Evolutionary conservation across 2,888 invertebrate genomes (phyloP).

Genomic region (Frankliniella intonsa): DNA sequence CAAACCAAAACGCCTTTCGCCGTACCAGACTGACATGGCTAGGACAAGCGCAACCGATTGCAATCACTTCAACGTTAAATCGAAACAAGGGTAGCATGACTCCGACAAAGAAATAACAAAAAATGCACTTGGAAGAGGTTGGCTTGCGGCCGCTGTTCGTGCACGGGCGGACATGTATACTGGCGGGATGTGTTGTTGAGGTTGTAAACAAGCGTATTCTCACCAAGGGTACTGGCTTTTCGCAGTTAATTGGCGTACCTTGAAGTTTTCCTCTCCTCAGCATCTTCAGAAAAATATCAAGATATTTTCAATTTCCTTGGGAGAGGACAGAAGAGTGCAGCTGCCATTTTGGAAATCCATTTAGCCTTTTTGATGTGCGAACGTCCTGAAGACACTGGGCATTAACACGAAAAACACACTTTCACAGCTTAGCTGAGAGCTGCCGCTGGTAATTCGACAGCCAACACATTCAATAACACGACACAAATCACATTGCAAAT

Average conservation of each 20-base stretch:
- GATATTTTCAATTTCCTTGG: slow-evolving; percentile 10
- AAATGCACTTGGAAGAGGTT: not conserved
- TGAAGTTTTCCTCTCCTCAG: not conserved
- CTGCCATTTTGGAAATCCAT: slow-evolving; percentile 26
- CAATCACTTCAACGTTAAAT: too few species aligned
- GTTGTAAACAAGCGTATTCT: not conserved
- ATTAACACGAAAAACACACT: not conserved
- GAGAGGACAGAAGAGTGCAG: slow-evolving; percentile 17
- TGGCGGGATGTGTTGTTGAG: not conserved
- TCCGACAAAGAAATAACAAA: not conserved
- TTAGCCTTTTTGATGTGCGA: slow-evolving; percentile 18
- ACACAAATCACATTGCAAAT: slow-evolving; percentile 16
- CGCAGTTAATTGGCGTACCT: not conserved
- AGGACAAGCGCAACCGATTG: too few species aligned
- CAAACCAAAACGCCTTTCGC: not conserved
- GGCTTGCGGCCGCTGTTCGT: not conserved
- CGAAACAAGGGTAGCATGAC: too few species aligned
- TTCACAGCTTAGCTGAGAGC: not conserved
- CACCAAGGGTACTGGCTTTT: not conserved
- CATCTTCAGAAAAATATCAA: slow-evolving; percentile 14
- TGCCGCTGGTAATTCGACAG: not conserved
- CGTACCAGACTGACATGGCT: not conserved
- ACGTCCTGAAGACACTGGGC: not conserved
- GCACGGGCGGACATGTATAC: not conserved
- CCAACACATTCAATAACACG: not conserved